Conservation (phyloP, 2,888 invertebrate species). For the Ochropleura leucogaster region DNA sequence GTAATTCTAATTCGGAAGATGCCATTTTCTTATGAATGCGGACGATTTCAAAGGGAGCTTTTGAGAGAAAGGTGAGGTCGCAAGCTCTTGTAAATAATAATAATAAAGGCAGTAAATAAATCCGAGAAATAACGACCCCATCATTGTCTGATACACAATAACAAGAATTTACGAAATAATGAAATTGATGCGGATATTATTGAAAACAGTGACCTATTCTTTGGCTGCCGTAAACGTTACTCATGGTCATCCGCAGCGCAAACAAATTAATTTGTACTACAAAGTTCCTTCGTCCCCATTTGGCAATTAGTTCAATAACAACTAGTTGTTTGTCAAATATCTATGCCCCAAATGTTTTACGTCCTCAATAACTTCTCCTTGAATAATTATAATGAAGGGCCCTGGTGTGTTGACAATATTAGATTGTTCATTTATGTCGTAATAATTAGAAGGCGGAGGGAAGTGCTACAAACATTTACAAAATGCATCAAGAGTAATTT, state of each 20-base stretch:
- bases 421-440: background rate
- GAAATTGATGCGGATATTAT: slow-evolving; percentile 33
- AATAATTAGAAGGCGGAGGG: slow-evolving; percentile 4
- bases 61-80: background rate
- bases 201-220: slow-evolving; percentile 32
- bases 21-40: background rate
- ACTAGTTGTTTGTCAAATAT: slow-evolving; percentile 69
- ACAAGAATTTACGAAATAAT: slow-evolving; percentile 19
- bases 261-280: slow-evolving; percentile 73
- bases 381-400: slow-evolving; percentile 59
- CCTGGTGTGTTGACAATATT: slow-evolving; percentile 9
- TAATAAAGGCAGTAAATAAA: background rate
- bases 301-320: slow-evolving; percentile 76
- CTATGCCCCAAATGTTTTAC: slow-evolving; percentile 68
- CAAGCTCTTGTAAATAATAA: background rate
- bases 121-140: background rate
- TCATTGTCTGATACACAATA: slow-evolving; percentile 16
- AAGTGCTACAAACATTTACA: background rate
- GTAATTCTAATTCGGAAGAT: background rate
- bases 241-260: slow-evolving; percentile 59
- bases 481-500: background rate
- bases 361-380: slow-evolving; percentile 65
- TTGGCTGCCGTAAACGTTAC: slow-evolving; percentile 50
- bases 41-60: background rate
- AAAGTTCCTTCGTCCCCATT: slow-evolving; percentile 50